Evolutionary conservation across 2,888 invertebrate genomes (phyloP), one percentile per base, ranked within the genome.

Genomic region (Dilophus febrilis): DNA sequence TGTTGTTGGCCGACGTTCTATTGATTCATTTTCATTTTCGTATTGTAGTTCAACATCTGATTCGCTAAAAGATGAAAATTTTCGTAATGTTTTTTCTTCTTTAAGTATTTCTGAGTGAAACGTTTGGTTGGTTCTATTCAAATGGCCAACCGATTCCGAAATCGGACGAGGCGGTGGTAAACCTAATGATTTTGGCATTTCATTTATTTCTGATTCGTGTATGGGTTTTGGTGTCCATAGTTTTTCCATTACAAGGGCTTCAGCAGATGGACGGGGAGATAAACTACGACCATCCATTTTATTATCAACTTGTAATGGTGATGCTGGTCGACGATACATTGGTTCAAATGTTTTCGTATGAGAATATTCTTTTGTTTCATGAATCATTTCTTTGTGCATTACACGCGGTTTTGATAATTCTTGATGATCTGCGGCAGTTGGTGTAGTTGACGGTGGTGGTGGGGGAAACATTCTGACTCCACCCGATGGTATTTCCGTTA

Each of bases 241-340:
- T 53, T 74, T 77, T 47, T 77, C 76, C 77, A 77, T 77, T 41
- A 70, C 66, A 34, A 77, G 51, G 2, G 66, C 77, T 52, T 77
- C 73, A 1, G 69, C 67, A 12, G 77, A 76, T 8, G 77, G 73
- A 43, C 67, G 69, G 0, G 68, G 68, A 2, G 67, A 66, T 2
- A 59, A 61, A 38, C 67, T 55, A 12, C 64, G 51, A 5, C n/a
- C 52, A 37, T 28, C 28, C 33, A 33, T 12, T 33, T 14, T 6
- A 7, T 14, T n/a, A 19, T 22, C 22, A 22, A 22, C 4, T 6
- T 18, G 17, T 19, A 18, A 18, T 16, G n/a, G 12, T 18, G 11
- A 34, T 19, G 56, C 58, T 0, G 59, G 57, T 3, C 64, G 65
- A 30, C 66, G 52, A 22, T 61, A 54, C 28, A 64, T 53, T 0